Evolutionary conservation across 2,888 invertebrate species (phyloP).

Genomic region (Saturnia pavonia): DNA sequence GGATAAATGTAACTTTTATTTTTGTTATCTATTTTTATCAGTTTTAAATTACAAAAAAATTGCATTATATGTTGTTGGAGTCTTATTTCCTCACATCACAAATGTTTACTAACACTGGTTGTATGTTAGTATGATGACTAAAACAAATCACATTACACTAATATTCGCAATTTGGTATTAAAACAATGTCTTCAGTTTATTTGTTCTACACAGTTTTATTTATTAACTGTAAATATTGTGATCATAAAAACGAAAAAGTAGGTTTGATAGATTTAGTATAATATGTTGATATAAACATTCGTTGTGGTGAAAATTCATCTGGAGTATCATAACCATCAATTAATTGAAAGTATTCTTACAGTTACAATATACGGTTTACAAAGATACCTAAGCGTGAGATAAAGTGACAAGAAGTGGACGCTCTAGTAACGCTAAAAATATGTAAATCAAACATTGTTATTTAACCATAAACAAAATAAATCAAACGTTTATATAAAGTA

Average conservation of each 20-base stretch:
- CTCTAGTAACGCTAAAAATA: no score
- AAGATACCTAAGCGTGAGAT: no score
- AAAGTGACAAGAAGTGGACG: no score
- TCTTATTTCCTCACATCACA: neutral
- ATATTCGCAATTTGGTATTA: neutral
- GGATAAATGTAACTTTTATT: slow-evolving; percentile 3
- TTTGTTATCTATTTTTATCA: slow-evolving; percentile 21
- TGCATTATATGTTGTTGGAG: neutral
- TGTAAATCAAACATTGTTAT: no score
- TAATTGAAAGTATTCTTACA: no score
- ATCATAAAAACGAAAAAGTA: no score
- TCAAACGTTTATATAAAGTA: neutral
- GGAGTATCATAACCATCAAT: no score
- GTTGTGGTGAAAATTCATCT: no score
- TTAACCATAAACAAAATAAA: neutral
- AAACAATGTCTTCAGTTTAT: no score
- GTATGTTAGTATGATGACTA: neutral
- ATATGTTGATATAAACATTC: no score
- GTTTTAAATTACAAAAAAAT: neutral
- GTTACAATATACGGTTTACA: no score
- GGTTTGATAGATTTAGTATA: no score
- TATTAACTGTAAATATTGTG: neutral
- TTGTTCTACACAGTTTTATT: neutral
- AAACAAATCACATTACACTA: neutral
- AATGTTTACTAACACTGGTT: neutral